phyloP scores from a whole-genome alignment of 2,113 vertebrate genomes.

The Sorex araneus region DNA sequence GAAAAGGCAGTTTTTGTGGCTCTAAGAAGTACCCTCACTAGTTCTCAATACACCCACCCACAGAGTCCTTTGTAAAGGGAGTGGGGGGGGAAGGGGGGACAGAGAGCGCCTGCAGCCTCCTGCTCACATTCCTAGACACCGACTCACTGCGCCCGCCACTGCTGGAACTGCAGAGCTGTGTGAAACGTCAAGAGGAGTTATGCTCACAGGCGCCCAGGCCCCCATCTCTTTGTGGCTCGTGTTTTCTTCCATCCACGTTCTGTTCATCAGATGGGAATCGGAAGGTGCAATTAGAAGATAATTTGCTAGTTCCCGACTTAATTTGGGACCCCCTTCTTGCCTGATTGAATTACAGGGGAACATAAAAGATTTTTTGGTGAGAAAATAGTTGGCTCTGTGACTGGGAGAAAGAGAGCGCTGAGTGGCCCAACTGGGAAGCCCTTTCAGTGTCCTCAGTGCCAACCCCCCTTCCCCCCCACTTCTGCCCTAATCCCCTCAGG shows the following conservation, averaged over 20 bases:
- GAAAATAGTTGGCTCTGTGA: conserved; percentile 48
- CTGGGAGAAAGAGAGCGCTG: conserved; percentile 46
- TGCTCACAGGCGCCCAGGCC: conserved; percentile 70
- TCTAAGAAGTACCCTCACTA: conserved; percentile 32
- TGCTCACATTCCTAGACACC: conserved; percentile 89
- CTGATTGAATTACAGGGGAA: conserved; percentile 70
- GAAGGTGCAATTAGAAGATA: conserved; percentile 77
- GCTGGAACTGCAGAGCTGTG: conserved; percentile 86
- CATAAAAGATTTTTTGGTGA: conserved; percentile 62
- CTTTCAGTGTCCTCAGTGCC: not conserved
- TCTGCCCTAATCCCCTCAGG: conserved; percentile 15
- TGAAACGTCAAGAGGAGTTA: conserved; percentile 89
- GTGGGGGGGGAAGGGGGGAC: conserved; percentile 56
- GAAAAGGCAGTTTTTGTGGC: conserved; percentile 44
- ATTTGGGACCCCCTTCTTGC: conserved; percentile 64
- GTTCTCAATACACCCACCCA: conserved; percentile 32
- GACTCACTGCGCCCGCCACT: conserved; percentile 87
- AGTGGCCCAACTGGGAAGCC: conserved; percentile 19
- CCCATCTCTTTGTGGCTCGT: conserved; percentile 62
- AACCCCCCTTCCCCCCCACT: not conserved
- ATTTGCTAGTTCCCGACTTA: conserved; percentile 79
- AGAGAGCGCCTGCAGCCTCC: conserved; percentile 75
- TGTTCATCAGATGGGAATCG: conserved; percentile 74
- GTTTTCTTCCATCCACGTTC: conserved; percentile 67
- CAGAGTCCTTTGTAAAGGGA: conserved; percentile 60